Percentiles rank a stretch among this genome's conserved stretches.
These are phyloP conservation scores for Idaea dimidiata DNA, from an alignment of 2,888 invertebrate genomes.

Conservation along the genomic window DNA sequence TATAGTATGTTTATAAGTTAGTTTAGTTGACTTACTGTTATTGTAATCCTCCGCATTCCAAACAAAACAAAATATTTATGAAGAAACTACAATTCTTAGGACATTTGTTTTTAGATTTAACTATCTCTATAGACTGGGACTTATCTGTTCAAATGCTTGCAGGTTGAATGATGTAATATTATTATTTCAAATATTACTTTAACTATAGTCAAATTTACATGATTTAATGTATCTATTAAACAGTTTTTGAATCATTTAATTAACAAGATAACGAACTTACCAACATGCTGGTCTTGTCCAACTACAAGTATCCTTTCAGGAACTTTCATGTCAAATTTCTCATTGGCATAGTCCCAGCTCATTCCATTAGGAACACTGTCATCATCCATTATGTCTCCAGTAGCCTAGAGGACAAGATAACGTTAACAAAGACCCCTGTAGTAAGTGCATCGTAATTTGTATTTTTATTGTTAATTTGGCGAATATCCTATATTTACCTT, in stretches of 20 bases:
- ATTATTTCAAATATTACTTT: no score
- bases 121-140: no score
- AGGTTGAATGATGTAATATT: no score
- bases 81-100: neutral
- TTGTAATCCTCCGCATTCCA: neutral
- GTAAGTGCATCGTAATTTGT: neutral
- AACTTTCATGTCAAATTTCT: slow-evolving; percentile 94
- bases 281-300: slow-evolving; percentile 87
- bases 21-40: neutral
- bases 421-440: neutral
- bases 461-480: neutral
- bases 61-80: neutral
- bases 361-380: slow-evolving; percentile 83
- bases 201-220: no score
- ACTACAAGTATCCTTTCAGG: slow-evolving; percentile 95
- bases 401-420: slow-evolving; percentile 73
- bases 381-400: slow-evolving; percentile 84
- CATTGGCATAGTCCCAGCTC: slow-evolving; percentile 84
- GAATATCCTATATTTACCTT: slow-evolving; percentile 50
- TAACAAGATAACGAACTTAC: slow-evolving; percentile 44
- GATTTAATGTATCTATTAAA: no score
- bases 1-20: neutral
- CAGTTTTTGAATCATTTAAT: neutral
- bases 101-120: no score
- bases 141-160: no score